Percentiles rank a stretch among this genome's conserved stretches.
phyloP scores from a whole-genome alignment of 2,113 vertebrate species.

The Ursus arctos region DNA sequence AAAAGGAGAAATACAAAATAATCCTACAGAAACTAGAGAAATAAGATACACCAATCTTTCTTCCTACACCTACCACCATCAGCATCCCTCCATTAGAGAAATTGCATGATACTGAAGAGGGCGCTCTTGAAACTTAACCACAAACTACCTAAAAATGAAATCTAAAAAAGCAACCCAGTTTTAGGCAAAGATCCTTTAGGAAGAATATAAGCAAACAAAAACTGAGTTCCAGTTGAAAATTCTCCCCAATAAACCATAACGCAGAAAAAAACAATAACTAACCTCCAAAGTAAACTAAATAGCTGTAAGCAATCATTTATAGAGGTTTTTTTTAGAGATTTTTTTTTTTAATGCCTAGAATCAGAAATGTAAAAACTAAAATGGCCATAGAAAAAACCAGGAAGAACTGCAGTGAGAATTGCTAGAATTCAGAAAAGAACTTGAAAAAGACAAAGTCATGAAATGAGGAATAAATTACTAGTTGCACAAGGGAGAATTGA shows the following conservation, averaged over 20 bases:
- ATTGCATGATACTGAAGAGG: not conserved
- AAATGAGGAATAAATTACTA: slow-evolving; percentile 7
- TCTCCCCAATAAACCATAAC: not conserved
- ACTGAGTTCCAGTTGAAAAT: not conserved
- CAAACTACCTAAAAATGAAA: not conserved
- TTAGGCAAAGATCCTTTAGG: not conserved
- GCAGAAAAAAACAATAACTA: not conserved
- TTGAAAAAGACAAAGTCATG: not conserved
- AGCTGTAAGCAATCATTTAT: not conserved
- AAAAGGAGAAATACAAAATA: not conserved
- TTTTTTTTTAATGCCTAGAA: not conserved
- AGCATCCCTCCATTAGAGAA: not conserved
- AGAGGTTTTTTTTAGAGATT: not conserved
- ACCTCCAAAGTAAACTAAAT: not conserved
- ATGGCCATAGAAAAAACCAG: not conserved
- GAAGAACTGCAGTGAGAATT: not conserved
- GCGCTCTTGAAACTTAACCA: not conserved
- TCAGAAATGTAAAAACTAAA: slow-evolving; percentile 24
- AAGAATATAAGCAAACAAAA: slow-evolving; percentile 50
- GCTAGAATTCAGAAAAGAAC: not conserved
- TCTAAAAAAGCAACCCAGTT: not conserved
- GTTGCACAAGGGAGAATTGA: not conserved
- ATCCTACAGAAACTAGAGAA: slow-evolving; percentile 11
- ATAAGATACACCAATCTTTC: not conserved
- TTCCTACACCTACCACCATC: not conserved